A percentile compares a stretch with the other conserved stretches of the same genome.
phyloP scores from a whole-genome alignment of 2,113 vertebrate species.

The Gracilinanus agilis region DNA sequence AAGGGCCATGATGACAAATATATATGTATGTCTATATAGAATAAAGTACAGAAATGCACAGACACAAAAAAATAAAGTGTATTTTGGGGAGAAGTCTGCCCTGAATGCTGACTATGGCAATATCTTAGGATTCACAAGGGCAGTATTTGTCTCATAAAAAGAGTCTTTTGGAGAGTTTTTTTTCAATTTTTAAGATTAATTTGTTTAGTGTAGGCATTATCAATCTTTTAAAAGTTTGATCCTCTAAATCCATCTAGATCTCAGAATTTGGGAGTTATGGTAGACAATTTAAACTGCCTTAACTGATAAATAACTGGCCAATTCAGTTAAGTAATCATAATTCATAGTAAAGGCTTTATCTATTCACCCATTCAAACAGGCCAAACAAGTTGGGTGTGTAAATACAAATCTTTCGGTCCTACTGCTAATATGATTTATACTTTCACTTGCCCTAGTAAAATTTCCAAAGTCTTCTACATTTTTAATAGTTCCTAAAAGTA shows the following conservation, averaged over 20 bases:
- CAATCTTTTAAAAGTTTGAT: neutral
- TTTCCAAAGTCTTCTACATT: neutral
- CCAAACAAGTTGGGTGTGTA: neutral
- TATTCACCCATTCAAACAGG: neutral
- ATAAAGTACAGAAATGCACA: neutral
- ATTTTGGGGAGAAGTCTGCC: neutral
- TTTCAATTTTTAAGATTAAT: neutral
- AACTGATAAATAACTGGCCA: neutral
- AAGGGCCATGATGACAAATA: neutral
- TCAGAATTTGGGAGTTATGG: neutral
- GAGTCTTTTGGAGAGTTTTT: neutral
- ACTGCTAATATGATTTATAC: neutral
- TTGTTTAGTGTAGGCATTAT: neutral
- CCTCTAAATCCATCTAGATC: neutral
- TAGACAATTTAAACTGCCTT: neutral
- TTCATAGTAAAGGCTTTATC: neutral
- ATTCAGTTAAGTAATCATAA: neutral
- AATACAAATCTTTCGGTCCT: neutral
- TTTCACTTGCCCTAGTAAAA: neutral
- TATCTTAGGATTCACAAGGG: neutral
- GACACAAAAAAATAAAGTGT: neutral
- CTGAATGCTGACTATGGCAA: neutral
- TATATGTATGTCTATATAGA: neutral
- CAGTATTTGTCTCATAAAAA: neutral
- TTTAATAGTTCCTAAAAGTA: neutral